These are phyloP conservation scores for Abscondita cerata DNA, from an alignment of 2,888 invertebrate genomes.

Conservation along the genomic window DNA sequence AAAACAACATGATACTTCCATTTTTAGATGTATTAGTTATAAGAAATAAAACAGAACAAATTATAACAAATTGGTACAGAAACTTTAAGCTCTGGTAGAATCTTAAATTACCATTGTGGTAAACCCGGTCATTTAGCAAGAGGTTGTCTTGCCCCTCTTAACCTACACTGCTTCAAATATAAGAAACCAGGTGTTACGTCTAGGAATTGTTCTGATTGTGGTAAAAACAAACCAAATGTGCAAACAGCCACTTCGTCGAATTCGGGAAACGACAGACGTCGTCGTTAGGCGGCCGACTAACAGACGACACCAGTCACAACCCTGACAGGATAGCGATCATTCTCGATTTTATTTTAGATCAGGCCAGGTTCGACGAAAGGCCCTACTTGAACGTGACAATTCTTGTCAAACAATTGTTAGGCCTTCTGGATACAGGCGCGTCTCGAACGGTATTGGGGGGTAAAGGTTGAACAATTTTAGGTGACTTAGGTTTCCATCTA, in stretches of 20 bases:
- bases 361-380: background rate
- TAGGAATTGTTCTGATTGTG: background rate
- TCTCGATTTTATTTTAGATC: background rate
- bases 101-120: too few relatives aligned
- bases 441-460: background rate
- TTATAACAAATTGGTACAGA: too few relatives aligned
- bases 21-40: too few relatives aligned
- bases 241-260: background rate
- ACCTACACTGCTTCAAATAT: background rate
- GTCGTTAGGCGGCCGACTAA: too few relatives aligned
- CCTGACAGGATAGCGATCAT: too few relatives aligned
- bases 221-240: background rate
- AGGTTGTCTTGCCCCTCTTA: background rate
- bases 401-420: background rate
- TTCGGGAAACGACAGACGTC: background rate
- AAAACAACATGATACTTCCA: too few relatives aligned
- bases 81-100: too few relatives aligned
- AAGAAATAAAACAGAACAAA: too few relatives aligned
- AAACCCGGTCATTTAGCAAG: too few relatives aligned
- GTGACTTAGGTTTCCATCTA: background rate
- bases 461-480: background rate
- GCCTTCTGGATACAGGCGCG: constrained; percentile 1
- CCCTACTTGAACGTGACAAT: background rate
- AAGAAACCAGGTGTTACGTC: too few relatives aligned
- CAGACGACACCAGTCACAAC: too few relatives aligned